A percentile compares a stretch with the other conserved stretches of the same genome.
Conservation (phyloP, 2,888 invertebrate genomes). For the Caenorhabditis plicata region DNA sequence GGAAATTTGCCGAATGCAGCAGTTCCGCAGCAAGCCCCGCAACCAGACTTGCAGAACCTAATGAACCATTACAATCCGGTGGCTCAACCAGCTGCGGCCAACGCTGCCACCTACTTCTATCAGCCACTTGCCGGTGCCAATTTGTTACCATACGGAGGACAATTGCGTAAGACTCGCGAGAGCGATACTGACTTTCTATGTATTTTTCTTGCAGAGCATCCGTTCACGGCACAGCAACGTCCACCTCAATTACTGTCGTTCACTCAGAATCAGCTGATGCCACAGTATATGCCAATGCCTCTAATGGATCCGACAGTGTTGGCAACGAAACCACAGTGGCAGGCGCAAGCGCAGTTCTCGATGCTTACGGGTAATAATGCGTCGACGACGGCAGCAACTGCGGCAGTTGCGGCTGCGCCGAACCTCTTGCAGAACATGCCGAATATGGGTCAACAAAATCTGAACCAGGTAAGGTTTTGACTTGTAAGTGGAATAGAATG, state of each 20-base stretch:
- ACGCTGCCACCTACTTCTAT: slow-evolving; percentile 59
- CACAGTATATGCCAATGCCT: slow-evolving; percentile 57
- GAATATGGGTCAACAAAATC: too few species aligned
- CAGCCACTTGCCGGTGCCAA: slow-evolving; percentile 49
- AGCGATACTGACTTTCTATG: too few species aligned
- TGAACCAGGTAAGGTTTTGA: too few species aligned
- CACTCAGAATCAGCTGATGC: slow-evolving; percentile 35
- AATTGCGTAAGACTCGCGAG: slow-evolving; percentile 8
- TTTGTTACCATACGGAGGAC: slow-evolving; percentile 58
- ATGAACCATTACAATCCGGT: slow-evolving; percentile 38
- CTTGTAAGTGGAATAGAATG: too few species aligned
- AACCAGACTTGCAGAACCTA: slow-evolving; percentile 27
- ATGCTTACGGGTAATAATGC: too few species aligned
- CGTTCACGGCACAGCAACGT: slow-evolving; percentile 13
- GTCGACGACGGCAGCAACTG: too few species aligned
- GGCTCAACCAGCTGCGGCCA: slow-evolving; percentile 21
- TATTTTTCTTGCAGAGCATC: slow-evolving; percentile 14
- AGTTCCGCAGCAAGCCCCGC: slow-evolving; percentile 7
- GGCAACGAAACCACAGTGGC: slow-evolving; percentile 28
- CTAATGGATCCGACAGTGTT: slow-evolving; percentile 52
- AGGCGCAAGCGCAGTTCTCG: slow-evolving; percentile 25
- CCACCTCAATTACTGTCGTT: slow-evolving; percentile 38
- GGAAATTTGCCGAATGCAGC: slow-evolving; percentile 11
- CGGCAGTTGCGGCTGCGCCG: too few species aligned
- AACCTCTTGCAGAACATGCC: too few species aligned